Conservation (phyloP, 1,140 invertebrate species). For the Tenebrio molitor region DNA sequence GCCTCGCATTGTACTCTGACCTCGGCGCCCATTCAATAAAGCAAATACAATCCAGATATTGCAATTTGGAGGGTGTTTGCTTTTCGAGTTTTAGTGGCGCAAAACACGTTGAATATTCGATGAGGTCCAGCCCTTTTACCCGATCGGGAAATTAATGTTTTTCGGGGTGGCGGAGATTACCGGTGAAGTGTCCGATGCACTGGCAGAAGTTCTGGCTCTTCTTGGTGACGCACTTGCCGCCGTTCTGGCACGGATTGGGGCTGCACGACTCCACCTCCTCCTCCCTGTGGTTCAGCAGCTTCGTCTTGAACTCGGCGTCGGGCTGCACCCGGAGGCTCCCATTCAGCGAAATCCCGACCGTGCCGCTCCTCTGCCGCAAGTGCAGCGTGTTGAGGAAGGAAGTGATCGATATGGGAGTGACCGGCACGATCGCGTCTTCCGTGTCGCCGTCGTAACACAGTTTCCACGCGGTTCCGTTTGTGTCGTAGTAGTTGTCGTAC, state of each 20-base stretch:
- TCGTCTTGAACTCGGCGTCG: constrained; percentile 73
- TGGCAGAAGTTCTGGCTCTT: constrained; percentile 72
- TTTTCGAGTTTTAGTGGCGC: no score
- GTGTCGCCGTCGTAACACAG: constrained; percentile 70
- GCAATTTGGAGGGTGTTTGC: no score
- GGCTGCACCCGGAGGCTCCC: constrained; percentile 66
- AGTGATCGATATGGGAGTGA: constrained; percentile 71
- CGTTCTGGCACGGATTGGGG: constrained; percentile 79
- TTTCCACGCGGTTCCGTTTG: constrained; percentile 76
- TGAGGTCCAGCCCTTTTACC: no score
- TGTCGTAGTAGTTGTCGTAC: constrained; percentile 76
- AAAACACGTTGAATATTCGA: no score
- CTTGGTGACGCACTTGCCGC: constrained; percentile 73
- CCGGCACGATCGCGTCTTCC: constrained; percentile 61
- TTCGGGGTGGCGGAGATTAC: constrained; percentile 59
- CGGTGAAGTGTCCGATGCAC: constrained; percentile 75
- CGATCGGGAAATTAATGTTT: no score
- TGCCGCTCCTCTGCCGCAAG: constrained; percentile 69
- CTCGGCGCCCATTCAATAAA: no score
- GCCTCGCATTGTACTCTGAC: no score
- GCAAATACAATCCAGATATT: no score
- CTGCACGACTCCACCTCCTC: constrained; percentile 75
- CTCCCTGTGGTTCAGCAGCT: constrained; percentile 70
- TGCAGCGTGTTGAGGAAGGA: constrained; percentile 75
- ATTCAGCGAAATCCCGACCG: constrained; percentile 69